Base-by-base conservation (phyloP, 2,888 invertebrate genomes). In the Candidula unifasciata region DNA sequence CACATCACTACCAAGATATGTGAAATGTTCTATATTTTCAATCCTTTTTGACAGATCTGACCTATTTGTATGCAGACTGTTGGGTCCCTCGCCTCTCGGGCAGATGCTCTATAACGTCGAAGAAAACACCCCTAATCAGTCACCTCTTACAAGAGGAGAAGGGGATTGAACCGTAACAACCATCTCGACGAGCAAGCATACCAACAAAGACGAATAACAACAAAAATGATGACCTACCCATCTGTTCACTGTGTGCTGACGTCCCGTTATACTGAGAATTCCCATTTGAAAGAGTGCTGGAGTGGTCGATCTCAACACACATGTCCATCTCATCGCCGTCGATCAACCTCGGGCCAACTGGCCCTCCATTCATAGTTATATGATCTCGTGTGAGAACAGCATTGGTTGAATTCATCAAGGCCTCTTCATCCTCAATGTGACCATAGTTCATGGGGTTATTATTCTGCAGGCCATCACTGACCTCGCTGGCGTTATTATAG, bases 271-370 rank as follows among this genome's bases (percentile, higher is more conserved):
- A 83, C 21, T 83, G 83, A 83, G 88, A 88, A 78, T 86, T 90
- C 57, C 93, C 93, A 86, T 92, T 92, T 44, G 90, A 89, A 64
- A 91, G 87, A 80, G 89, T 87, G 66, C 90, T 87, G 27, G 89
- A 89, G 30, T 89, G 88, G 64, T 88, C 87, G 33, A 88, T 83
- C 30, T 90, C 90, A 80, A 92, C 92, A 76, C 88, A 88, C 91
- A 92, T 91, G 86, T 93, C 92, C 92, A 93, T 93, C 87, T 93
- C 92, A 10, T 92, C 90, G 84, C 91, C 92, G 66, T 90, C 89
- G 77, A 91, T 92, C 74, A 89, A 87, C 27, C 89, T 84, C 5
- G 89, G 86, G 52, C 88, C 86, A 10, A 87, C 84, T 37, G 90
- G 89, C 84, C 60, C 84, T 52, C 91, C 91, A 86, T 91, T 92